These are phyloP conservation scores for Hydractinia echinata DNA, from an alignment of 30 jellyfish, hydroid and myxozoan genomes.

Conservation along the genomic window DNA sequence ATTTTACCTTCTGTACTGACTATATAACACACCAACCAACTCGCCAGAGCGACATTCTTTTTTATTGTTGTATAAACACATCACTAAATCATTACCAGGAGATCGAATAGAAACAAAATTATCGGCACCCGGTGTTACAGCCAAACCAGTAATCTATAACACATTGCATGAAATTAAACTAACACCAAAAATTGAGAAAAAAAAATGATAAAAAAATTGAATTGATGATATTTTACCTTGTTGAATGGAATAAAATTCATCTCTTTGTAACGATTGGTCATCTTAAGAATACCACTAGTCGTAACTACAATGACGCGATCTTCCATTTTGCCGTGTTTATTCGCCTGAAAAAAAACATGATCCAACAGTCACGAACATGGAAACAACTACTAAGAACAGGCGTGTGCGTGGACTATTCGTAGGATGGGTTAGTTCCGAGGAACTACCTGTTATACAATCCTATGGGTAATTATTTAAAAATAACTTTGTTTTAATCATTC, in stretches of 20 bases:
- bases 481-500: too few species aligned
- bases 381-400: neutral
- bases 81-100: constrained; percentile 73
- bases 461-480: too few species aligned
- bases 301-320: constrained; percentile 81
- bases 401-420: too few species aligned
- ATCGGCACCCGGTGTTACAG: constrained; percentile 69
- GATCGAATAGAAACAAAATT: constrained; percentile 56
- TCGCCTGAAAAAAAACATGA: constrained; percentile 42
- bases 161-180: neutral
- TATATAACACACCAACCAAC: constrained; percentile 54
- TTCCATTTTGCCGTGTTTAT: constrained; percentile 75
- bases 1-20: constrained; percentile 49
- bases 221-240: constrained; percentile 37
- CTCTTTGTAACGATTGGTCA: constrained; percentile 58
- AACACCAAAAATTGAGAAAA: neutral
- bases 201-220: neutral
- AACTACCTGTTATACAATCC: too few species aligned
- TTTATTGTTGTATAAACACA: constrained; percentile 77
- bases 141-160: constrained; percentile 76
- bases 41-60: constrained; percentile 88
- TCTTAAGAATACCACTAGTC: constrained; percentile 53
- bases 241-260: constrained; percentile 61
- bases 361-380: too few species aligned
- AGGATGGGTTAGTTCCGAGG: too few species aligned